These are phyloP conservation scores for Helicolenus hilgendorfi DNA, from an alignment of 2,797 vertebrate genomes.

Conservation along the genomic window DNA sequence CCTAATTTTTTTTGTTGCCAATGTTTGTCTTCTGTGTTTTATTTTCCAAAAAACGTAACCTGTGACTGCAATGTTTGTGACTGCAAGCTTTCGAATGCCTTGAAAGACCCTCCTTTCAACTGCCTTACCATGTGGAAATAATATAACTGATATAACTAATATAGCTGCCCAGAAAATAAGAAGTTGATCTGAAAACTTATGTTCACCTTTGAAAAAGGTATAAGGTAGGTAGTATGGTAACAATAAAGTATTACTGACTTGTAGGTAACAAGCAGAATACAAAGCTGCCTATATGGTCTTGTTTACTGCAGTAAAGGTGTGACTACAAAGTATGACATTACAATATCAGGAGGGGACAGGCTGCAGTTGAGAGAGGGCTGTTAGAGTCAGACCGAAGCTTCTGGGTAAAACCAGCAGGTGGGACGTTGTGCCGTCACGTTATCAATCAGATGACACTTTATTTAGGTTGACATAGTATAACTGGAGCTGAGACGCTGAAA, in stretches of 20 bases:
- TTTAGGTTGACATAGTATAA: conserved; percentile 88
- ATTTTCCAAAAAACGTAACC: not conserved
- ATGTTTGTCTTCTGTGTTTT: not conserved
- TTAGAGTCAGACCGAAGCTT: conserved; percentile 47
- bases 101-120: not conserved
- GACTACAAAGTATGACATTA: not conserved
- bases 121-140: not conserved
- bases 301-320: conserved; percentile 6
- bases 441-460: conserved; percentile 92
- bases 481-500: conserved; percentile 78
- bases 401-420: conserved; percentile 85
- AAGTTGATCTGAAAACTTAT: not conserved
- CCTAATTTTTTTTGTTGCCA: not conserved
- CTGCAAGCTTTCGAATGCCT: not conserved
- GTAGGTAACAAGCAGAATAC: not conserved
- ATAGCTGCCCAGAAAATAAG: not conserved
- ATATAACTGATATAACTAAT: not conserved
- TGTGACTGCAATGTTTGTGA: not conserved
- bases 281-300: not conserved
- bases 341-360: not conserved
- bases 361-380: conserved; percentile 5
- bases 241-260: not conserved
- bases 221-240: not conserved
- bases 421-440: conserved; percentile 86
- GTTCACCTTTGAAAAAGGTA: not conserved